Percentiles rank a stretch among this genome's conserved stretches.
Conservation (phyloP, 1,140 invertebrate genomes). For the Probaryconus sp. region DNA sequence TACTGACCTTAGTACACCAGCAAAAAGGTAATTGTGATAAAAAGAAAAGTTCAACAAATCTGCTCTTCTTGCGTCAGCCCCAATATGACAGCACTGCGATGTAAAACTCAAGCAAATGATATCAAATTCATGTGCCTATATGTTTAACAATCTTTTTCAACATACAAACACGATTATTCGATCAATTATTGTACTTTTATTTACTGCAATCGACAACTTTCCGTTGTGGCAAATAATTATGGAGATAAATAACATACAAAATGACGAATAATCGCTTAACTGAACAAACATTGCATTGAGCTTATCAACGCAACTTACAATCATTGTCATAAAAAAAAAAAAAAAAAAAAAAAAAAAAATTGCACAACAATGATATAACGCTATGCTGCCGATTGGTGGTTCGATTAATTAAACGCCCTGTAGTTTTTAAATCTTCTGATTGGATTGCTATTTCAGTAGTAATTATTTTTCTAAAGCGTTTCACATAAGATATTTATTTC, state of each 20-base stretch:
- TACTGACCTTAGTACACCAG: slow-evolving; percentile 70
- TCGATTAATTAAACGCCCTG: slow-evolving; percentile 50
- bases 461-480: slow-evolving; percentile 44
- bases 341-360: not conserved
- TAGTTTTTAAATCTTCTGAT: slow-evolving; percentile 51
- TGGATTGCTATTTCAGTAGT: slow-evolving; percentile 60
- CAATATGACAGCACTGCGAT: slow-evolving; percentile 62
- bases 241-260: too few species aligned
- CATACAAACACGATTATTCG: slow-evolving; percentile 24
- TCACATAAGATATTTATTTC: slow-evolving; percentile 43
- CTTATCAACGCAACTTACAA: slow-evolving; percentile 27
- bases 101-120: slow-evolving; percentile 16
- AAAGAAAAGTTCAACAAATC: slow-evolving; percentile 53
- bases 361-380: slow-evolving; percentile 49
- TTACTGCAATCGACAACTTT: too few species aligned
- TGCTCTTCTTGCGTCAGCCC: slow-evolving; percentile 62
- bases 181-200: too few species aligned
- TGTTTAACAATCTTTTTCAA: not conserved
- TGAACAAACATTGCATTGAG: slow-evolving; percentile 10
- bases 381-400: slow-evolving; percentile 64
- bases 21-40: slow-evolving; percentile 71
- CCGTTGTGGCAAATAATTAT: too few species aligned
- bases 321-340: slow-evolving; percentile 23
- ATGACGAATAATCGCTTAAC: slow-evolving; percentile 16
- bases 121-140: slow-evolving; percentile 1